These are phyloP conservation scores for Pachypeltis micranthus DNA, from an alignment of 1,140 invertebrate genomes.

Conservation along the genomic window DNA sequence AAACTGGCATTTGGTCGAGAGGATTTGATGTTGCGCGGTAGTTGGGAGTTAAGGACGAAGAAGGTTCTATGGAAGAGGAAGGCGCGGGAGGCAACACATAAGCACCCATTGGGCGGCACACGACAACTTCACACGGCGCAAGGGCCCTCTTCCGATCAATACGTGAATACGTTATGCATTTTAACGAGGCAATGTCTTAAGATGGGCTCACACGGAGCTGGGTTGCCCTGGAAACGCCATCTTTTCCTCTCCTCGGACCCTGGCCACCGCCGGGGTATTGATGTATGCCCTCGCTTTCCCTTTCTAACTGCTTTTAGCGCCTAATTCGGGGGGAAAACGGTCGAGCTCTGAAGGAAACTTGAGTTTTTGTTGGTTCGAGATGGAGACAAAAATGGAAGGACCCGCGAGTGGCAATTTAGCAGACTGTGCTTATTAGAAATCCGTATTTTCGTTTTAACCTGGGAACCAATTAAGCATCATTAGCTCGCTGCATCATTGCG, in stretches of 20 bases:
- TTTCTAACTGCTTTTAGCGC: conserved; percentile 5
- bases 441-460: no score
- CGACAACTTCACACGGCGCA: conserved; percentile 6
- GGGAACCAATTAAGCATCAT: no score
- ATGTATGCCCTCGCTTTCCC: conserved; percentile 17
- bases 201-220: conserved; percentile 7
- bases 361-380: no score
- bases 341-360: no score
- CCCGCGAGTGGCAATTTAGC: no score
- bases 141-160: conserved; percentile 18
- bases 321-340: no score
- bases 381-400: no score
- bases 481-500: no score
- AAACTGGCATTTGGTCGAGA: no score
- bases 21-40: no score
- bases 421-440: no score
- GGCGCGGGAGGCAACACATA: neutral
- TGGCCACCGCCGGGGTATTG: conserved; percentile 18
- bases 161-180: conserved; percentile 25
- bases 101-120: conserved; percentile 7
- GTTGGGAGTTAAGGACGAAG: neutral
- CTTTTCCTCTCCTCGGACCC: conserved; percentile 13
- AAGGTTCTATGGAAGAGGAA: neutral
- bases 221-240: conserved; percentile 18
- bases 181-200: conserved; percentile 21